A percentile compares a stretch with the other conserved stretches of the same genome.
Conservation (phyloP, 2,888 invertebrate species). For the Seira ritae region DNA sequence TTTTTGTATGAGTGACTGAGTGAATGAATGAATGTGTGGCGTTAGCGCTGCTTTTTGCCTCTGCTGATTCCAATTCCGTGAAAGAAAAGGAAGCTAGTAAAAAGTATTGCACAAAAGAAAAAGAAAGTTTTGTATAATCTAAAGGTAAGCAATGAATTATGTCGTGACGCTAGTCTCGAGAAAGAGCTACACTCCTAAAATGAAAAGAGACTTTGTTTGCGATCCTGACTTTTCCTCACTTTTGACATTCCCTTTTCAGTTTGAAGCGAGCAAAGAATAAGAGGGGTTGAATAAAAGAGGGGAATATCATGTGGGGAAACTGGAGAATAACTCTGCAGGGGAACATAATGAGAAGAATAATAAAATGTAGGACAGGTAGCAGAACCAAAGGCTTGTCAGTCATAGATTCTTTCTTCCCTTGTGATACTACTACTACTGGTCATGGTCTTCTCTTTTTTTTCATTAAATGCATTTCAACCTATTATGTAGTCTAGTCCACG, state of each 20-base stretch:
- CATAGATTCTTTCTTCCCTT: conserved; percentile 1
- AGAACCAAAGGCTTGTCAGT: conserved; percentile 32
- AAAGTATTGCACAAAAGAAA: conserved; percentile 6
- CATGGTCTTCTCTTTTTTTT: neutral
- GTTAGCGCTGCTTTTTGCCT: neutral
- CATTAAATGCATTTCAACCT: neutral
- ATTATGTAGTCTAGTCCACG: neutral
- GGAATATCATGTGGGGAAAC: conserved; percentile 8
- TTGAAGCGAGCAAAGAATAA: neutral
- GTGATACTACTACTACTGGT: too few relatives aligned
- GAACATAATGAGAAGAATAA: conserved; percentile 27
- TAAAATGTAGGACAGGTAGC: conserved; percentile 37
- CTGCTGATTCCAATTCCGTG: conserved; percentile 4
- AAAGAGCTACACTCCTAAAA: neutral
- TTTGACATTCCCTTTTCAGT: conserved; percentile 9
- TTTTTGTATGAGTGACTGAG: too few relatives aligned
- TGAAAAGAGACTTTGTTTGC: conserved; percentile 14
- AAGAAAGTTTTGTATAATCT: conserved; percentile 1
- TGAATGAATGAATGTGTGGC: neutral
- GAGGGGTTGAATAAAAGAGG: neutral
- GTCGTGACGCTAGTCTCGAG: neutral
- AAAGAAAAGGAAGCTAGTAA: conserved; percentile 1
- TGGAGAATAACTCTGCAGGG: conserved; percentile 17
- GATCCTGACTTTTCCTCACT: conserved; percentile 20
- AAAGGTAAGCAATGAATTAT: conserved; percentile 24